Conservation (phyloP, 2,113 vertebrate species). For the Tautogolabrus adspersus region DNA sequence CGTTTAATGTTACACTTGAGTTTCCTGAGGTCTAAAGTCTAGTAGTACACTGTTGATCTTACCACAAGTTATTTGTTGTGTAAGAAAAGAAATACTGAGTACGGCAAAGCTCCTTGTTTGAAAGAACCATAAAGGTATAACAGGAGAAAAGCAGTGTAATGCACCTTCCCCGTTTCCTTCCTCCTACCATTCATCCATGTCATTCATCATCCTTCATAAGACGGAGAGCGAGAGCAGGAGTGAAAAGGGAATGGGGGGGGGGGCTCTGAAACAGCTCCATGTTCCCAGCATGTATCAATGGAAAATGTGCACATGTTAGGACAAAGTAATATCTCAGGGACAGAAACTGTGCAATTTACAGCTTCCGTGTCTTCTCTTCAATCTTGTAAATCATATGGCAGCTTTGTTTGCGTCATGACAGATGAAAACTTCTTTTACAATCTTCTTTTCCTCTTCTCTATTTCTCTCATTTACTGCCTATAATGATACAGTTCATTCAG, state of each 20-base stretch:
- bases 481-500: constrained; percentile 45
- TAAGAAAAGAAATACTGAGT: background rate
- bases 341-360: constrained; percentile 71
- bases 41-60: constrained; percentile 1
- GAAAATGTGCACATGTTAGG: constrained; percentile 58
- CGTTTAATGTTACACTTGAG: constrained; percentile 25
- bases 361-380: constrained; percentile 56
- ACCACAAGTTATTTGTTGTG: background rate
- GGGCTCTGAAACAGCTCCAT: constrained; percentile 22
- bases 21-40: constrained; percentile 8
- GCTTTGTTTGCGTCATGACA: constrained; percentile 53
- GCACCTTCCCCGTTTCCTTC: constrained; percentile 21
- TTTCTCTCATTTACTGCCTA: constrained; percentile 62
- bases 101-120: constrained; percentile 1
- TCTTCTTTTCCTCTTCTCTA: constrained; percentile 39
- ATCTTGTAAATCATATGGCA: constrained; percentile 59
- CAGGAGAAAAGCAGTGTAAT: constrained; percentile 20
- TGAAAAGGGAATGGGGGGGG: background rate
- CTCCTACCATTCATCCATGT: constrained; percentile 52
- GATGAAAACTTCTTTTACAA: constrained; percentile 48
- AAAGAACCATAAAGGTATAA: constrained; percentile 1
- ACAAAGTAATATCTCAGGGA: constrained; percentile 61
- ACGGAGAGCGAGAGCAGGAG: constrained; percentile 39
- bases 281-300: constrained; percentile 59
- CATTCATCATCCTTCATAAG: constrained; percentile 57